A percentile compares a stretch with the other conserved stretches of the same genome.
phyloP scores from a whole-genome alignment of 1,140 invertebrate species.

The Tribolium castaneum region DNA sequence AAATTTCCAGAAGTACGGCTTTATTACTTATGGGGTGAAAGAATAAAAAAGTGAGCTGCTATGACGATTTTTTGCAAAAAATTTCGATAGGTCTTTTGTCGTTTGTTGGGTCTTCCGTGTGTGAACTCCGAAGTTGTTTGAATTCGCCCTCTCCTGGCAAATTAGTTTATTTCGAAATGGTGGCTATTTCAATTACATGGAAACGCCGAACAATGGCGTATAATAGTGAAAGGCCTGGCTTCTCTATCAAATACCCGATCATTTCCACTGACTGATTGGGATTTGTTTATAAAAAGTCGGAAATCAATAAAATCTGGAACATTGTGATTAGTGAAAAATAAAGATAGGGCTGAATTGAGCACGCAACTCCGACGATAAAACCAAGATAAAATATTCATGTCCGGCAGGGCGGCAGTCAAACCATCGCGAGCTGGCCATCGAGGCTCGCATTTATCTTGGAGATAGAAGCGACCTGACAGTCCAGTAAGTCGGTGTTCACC shows the following conservation, averaged over 20 bases:
- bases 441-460: slow-evolving; percentile 53
- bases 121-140: neutral
- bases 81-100: no score
- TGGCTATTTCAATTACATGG: neutral
- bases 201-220: neutral
- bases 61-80: no score
- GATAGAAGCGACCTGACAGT: slow-evolving; percentile 53
- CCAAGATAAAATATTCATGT: slow-evolving; percentile 54
- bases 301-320: neutral
- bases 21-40: no score
- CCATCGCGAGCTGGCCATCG: slow-evolving; percentile 53
- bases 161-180: neutral
- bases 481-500: slow-evolving; percentile 38
- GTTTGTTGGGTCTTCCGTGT: neutral
- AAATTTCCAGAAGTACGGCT: no score
- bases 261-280: neutral
- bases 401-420: slow-evolving; percentile 42
- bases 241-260: neutral
- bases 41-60: no score
- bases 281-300: neutral
- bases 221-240: neutral
- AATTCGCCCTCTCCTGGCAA: neutral
- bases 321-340: slow-evolving; percentile 1
- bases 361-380: slow-evolving; percentile 50
- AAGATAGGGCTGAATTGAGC: slow-evolving; percentile 37